These are phyloP conservation scores for Drosophila ambigua DNA, from an alignment of 1,140 invertebrate species.

Conservation along the genomic window DNA sequence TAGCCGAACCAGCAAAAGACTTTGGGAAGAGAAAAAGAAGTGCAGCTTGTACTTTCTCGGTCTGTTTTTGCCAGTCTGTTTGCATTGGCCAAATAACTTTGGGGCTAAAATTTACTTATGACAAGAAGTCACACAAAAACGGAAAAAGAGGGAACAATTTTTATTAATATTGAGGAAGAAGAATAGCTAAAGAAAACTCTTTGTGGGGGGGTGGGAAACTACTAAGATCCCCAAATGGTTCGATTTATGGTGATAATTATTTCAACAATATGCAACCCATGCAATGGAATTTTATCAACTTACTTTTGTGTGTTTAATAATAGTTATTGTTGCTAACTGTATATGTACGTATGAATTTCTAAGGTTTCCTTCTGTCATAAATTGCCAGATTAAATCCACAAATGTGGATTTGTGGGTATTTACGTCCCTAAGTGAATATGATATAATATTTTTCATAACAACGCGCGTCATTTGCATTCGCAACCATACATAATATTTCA, in stretches of 20 bases:
- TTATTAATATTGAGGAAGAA: constrained; percentile 19
- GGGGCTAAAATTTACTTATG: constrained; percentile 47
- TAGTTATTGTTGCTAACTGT: too few relatives aligned
- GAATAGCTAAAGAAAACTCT: neutral
- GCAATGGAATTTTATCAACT: too few relatives aligned
- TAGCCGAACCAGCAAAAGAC: constrained; percentile 7
- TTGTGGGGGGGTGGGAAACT: neutral
- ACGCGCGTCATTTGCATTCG: constrained; percentile 14
- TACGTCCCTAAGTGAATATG: neutral
- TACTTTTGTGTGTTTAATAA: too few relatives aligned
- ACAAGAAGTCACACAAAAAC: constrained; percentile 5
- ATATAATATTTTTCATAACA: constrained; percentile 25
- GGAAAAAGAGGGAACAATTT: constrained; percentile 6
- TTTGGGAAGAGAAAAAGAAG: constrained; percentile 19
- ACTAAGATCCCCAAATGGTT: neutral
- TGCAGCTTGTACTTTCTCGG: constrained; percentile 47
- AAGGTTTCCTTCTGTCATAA: too few relatives aligned
- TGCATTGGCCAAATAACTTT: constrained; percentile 56
- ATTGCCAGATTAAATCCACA: too few relatives aligned
- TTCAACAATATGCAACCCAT: constrained; percentile 5
- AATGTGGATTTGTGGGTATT: too few relatives aligned
- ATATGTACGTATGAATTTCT: too few relatives aligned
- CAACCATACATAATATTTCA: constrained; percentile 25
- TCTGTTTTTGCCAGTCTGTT: constrained; percentile 26
- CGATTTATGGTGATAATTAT: neutral